These are phyloP conservation scores for Acanthornis magna DNA, from an alignment of 2,797 vertebrate genomes.

Conservation along the genomic window DNA sequence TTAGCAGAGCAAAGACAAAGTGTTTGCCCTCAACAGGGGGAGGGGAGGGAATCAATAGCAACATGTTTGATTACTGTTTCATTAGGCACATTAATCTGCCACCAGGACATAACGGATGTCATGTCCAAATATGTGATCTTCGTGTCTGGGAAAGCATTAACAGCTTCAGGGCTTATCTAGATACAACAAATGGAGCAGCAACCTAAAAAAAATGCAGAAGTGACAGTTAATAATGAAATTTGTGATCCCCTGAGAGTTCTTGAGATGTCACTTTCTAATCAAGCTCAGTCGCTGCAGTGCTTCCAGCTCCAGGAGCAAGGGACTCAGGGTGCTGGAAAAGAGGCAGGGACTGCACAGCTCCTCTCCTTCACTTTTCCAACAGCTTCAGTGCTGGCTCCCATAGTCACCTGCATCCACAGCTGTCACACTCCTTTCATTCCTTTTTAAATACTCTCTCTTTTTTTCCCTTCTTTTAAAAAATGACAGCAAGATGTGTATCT, in stretches of 20 bases:
- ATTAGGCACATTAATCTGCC: neutral
- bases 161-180: neutral
- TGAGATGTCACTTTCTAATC: neutral
- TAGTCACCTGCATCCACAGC: neutral
- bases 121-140: neutral
- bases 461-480: neutral
- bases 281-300: neutral
- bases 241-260: neutral
- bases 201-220: neutral
- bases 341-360: neutral
- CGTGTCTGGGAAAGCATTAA: neutral
- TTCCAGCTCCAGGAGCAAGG: accelerated
- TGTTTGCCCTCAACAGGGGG: neutral
- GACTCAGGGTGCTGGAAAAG: neutral
- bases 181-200: neutral
- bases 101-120: neutral
- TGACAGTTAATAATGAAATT: neutral
- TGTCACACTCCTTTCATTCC: neutral
- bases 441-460: too few relatives aligned
- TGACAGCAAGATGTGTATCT: neutral
- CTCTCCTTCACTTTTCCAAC: neutral
- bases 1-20: neutral
- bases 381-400: neutral
- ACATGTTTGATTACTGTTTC: neutral
- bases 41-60: neutral